Evolutionary conservation across 2,888 invertebrate species (phyloP), one percentile per base, ranked within the genome.

Genomic region (Melieria omissa): DNA sequence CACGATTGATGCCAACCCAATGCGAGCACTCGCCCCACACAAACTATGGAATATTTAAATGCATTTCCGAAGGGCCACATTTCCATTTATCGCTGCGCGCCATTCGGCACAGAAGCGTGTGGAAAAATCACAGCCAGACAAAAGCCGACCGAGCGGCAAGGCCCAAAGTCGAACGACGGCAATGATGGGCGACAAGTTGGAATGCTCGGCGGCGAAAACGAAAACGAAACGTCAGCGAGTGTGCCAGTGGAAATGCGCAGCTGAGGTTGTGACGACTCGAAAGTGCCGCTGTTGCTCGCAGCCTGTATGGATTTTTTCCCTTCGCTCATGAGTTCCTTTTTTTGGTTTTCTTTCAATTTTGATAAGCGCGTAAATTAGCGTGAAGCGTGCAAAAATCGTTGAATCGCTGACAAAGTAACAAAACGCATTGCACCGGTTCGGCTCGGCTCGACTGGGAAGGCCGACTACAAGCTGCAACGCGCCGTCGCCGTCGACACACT

Each of bases 301-400:
- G 44, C 49, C 67, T 67, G 52, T 29, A 42, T 60, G 67, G 52
- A 67, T 46, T 61, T 67, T 44, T 47, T 67, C 9, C 46, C 29
- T 67, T 42, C 49, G 14, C 10, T 7, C 45, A 60, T 6, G 45
- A 7, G 16, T 58, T 42, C 66, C 14, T 55, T 12, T 6, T 16
- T 29, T 47, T 58, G 41, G 1, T 54, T 68, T 61, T 16, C 3
- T 14, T 42, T 44, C 16, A 8, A 47, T 72, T 75, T 79, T 84
- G 83, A 84, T 84, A 84, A 83, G 83, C 84, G 83, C 74, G 78
- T 81, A 86, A 86, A 86, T 86, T 83, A 77, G 85, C 86, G 86
- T 86, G 86, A 86, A 86, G 86, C 86, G 86, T 86, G 86, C 85
- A 85, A 83, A 86, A 85, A 83, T 82, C 78, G 78, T 75, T 80